Conservation (phyloP, 37 sponge, comb jelly and placozoan species). For the Bolinopsis microptera region DNA sequence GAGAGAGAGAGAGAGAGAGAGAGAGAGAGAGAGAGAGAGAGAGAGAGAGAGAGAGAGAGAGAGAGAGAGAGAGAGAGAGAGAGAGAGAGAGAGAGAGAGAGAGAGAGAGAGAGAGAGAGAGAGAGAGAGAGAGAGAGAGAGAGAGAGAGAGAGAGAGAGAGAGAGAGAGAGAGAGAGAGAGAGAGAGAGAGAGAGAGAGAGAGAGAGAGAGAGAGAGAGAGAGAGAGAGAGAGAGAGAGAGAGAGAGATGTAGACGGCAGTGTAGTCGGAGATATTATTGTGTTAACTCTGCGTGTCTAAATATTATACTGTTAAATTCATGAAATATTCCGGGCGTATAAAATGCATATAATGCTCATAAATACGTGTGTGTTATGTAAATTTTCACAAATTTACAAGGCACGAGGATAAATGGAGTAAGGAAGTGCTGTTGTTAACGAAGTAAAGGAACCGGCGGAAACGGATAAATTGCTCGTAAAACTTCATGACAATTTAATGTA, state of each 20-base stretch:
- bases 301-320: too few relatives aligned
- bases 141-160: constrained; percentile 29
- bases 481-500: too few relatives aligned
- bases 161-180: background rate
- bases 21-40: constrained; percentile 26
- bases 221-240: constrained; percentile 4
- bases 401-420: too few relatives aligned
- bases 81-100: constrained; percentile 49
- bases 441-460: too few relatives aligned
- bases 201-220: constrained; percentile 49
- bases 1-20: constrained; percentile 13
- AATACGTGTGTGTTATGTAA: too few relatives aligned
- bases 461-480: too few relatives aligned
- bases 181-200: constrained; percentile 48
- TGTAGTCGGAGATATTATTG: too few relatives aligned
- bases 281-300: too few relatives aligned
- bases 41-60: constrained; percentile 18
- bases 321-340: too few relatives aligned
- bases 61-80: background rate
- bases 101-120: constrained; percentile 3
- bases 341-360: too few relatives aligned
- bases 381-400: too few relatives aligned
- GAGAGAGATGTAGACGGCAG: background rate
- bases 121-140: constrained; percentile 21
- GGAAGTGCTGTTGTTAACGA: too few relatives aligned